These are phyloP conservation scores for Lomographa bimaculata DNA, from an alignment of 2,888 invertebrate species.

Conservation along the genomic window DNA sequence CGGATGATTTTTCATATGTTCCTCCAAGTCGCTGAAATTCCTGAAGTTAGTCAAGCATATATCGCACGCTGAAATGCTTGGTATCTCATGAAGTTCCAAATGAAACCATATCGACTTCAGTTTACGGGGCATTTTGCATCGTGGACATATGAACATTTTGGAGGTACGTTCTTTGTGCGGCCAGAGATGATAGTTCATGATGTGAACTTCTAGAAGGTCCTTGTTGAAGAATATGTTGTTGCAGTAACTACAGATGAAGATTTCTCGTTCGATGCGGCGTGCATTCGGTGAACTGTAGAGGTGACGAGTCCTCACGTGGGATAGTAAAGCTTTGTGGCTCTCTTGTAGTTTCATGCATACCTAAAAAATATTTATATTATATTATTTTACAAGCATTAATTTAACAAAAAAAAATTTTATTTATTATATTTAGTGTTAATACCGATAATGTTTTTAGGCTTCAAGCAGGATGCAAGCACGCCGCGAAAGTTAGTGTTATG, in stretches of 20 bases:
- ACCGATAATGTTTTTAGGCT: too few species aligned
- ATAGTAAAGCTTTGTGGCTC: constrained; percentile 22
- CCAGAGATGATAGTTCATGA: constrained; percentile 31
- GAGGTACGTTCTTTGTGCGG: background rate
- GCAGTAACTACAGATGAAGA: constrained; percentile 57
- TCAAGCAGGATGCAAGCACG: too few species aligned
- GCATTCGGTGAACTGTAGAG: constrained; percentile 48
- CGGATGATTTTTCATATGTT: constrained; percentile 45
- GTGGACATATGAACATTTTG: constrained; percentile 40
- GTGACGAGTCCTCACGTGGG: constrained; percentile 52
- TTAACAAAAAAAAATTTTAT: too few species aligned
- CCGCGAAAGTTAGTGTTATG: too few species aligned
- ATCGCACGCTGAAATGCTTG: constrained; percentile 45
- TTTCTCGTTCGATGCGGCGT: constrained; percentile 45
- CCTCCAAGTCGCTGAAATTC: constrained; percentile 16
- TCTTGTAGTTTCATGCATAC: constrained; percentile 43
- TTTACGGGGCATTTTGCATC: constrained; percentile 37
- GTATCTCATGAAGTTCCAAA: constrained; percentile 42
- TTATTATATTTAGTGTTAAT: too few species aligned
- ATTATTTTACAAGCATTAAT: too few species aligned
- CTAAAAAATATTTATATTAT: constrained; percentile 39
- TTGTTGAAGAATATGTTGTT: constrained; percentile 60
- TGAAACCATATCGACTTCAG: constrained; percentile 43
- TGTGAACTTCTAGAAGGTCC: constrained; percentile 41
- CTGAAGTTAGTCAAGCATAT: constrained; percentile 46